These are phyloP conservation scores for Phasia obesa DNA, from an alignment of 2,888 invertebrate genomes.

Conservation along the genomic window DNA sequence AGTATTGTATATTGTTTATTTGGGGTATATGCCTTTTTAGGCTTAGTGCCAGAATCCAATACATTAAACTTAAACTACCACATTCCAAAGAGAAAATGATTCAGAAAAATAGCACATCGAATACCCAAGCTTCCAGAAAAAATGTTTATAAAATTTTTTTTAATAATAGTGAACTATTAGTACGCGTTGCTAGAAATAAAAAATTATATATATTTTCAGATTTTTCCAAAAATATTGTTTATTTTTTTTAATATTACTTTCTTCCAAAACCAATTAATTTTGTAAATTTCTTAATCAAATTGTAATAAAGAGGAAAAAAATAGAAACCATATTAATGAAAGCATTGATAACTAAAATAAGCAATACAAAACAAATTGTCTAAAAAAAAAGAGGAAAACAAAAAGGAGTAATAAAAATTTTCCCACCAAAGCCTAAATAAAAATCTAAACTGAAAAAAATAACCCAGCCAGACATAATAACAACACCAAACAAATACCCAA, in stretches of 20 bases:
- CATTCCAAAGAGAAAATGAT: too few relatives aligned
- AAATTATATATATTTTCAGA: too few relatives aligned
- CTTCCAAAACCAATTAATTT: neutral
- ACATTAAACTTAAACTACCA: too few relatives aligned
- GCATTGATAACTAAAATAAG: slow-evolving; percentile 48
- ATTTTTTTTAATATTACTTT: neutral
- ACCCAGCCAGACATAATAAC: slow-evolving; percentile 55
- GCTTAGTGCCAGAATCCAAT: too few relatives aligned
- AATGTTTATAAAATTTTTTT: too few relatives aligned
- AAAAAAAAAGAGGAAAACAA: slow-evolving; percentile 26
- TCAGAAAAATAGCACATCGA: too few relatives aligned
- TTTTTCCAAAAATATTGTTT: too few relatives aligned
- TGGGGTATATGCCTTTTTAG: too few relatives aligned
- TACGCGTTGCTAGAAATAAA: too few relatives aligned
- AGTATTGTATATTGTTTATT: too few relatives aligned
- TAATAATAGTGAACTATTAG: too few relatives aligned
- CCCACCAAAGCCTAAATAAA: slow-evolving; percentile 58
- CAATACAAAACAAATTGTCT: slow-evolving; percentile 60
- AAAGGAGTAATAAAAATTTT: slow-evolving; percentile 68
- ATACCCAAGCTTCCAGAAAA: too few relatives aligned
- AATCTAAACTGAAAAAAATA: slow-evolving; percentile 32
- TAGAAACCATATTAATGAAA: slow-evolving; percentile 39
- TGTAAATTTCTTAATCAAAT: slow-evolving; percentile 40
- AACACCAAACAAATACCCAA: slow-evolving; percentile 47
- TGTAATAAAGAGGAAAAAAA: neutral